Base-by-base conservation (phyloP, 2,113 vertebrate species). In the Ailurus styani region DNA sequence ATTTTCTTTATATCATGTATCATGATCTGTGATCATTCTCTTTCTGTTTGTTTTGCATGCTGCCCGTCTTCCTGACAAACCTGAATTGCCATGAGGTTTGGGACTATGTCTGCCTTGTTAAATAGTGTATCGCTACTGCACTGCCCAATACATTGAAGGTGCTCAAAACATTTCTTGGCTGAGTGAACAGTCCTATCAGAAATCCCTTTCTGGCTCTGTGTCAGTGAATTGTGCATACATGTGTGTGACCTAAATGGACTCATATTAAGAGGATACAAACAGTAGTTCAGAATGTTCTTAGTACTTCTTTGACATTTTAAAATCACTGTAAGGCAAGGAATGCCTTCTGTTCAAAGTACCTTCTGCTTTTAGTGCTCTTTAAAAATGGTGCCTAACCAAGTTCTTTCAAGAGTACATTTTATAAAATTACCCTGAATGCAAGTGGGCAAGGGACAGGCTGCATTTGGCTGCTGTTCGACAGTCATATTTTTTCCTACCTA, bases 351-450 rank as follows among this genome's bases (percentile, higher is more conserved):
- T 45, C 82, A 29, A 94, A 96, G 87, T 92, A 0, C 0, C 3
- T 96, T 86, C 31, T 91, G 79, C 85, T 97, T 98, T 97, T 31
- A 0, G n/a, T 64, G 37, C 64, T 95, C 27, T 98, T 98, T 97
- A 94, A 89, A 91, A 66, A 57, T 31, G 10, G 60, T 57, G 10
- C 70, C 90, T 86, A 85, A 95, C 20, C 90, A 97, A 60, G n/a
- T 83, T 75, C n/a, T 94, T 54, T 62, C 62, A 96, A 90, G 87
- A 97, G 68, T 84, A 81, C 93, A 91, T 98, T 96, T 62, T 96
- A 31, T 96, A 82, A 45, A 64, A 73, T 97, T 95, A 92, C 42
- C 17, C 45, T 96, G 77, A 88, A 97, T 94, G 13, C 81, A 75
- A 89, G 50, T 55, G 68, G 89, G 42, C 93, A 93, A 89, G 93